Base-by-base conservation (phyloP, 2,113 vertebrate species). In the Raja brachyura region DNA sequence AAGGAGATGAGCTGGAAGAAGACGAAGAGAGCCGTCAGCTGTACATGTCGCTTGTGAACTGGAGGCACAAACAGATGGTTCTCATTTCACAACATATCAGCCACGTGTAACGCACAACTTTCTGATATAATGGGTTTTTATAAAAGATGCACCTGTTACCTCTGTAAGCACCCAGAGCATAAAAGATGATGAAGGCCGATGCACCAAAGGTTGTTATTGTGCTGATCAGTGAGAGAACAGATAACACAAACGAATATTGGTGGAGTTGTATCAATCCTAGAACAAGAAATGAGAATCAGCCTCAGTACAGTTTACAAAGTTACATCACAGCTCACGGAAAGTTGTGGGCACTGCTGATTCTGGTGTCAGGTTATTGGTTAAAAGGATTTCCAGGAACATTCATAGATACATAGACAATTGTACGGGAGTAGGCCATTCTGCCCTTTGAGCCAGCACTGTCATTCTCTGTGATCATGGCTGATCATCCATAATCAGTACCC, bases 1-100 rank as follows among this genome's bases (percentile, higher is more conserved):
- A 88, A 88, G 59, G 59, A n/a, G 13, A 88, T 11, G 1, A 33
- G 61, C 61, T 88, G 59, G 59, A 88, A 88, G 13, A 66, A 7
- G 4, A 88, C 4, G 18, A 88, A 31, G 63, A 33, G 1, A 88
- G 59, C 28, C 31, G 59, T 88, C 28, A 88, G 59, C 11, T 63
- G 11, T 31, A 66, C 1, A 3, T 63, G 83, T 31, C 31, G 83
- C 59, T 31, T 63, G 59, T 63, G 28, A 88, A 8, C 83, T 88
- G 31, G 59, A 88, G 63, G 63, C n/a, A 88, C 83, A 88, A 85
- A 85, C 56, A 85, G 61, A 85, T 85, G 22, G 54, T 48, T 48
- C 39, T 48, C 39, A 73, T 73, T 22, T 73, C 16, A 73, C 73
- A 75, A 20, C 8, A 20, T 11, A 10, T 28, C 2, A 59, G 59